Percentiles rank a stretch among this genome's conserved stretches.
These are phyloP conservation scores for Elgonia sp. DNA, from an alignment of 2,888 invertebrate genomes.

Conservation along the genomic window DNA sequence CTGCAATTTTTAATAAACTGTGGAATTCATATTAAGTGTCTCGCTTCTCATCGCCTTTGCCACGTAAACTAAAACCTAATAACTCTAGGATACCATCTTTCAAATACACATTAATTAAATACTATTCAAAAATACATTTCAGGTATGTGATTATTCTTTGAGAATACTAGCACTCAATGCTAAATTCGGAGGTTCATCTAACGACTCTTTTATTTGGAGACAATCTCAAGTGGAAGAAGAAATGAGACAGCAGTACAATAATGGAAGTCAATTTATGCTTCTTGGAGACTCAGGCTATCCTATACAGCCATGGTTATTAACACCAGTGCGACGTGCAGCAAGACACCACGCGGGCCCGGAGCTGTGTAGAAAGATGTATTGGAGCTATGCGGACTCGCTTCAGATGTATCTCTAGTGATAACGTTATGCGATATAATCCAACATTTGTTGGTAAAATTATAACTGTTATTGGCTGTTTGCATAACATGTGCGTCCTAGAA, in stretches of 20 bases:
- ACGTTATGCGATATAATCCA: constrained; percentile 21
- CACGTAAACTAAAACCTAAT: constrained; percentile 8
- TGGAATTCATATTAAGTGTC: constrained; percentile 32
- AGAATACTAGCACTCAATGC: background rate
- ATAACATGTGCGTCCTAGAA: constrained; percentile 13
- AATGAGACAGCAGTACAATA: background rate
- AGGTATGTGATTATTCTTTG: constrained; percentile 10
- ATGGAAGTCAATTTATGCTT: background rate
- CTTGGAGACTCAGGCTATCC: constrained; percentile 17
- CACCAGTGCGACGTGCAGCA: background rate
- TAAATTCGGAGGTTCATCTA: background rate
- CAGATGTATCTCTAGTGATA: constrained; percentile 2
- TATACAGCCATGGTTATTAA: constrained; percentile 7
- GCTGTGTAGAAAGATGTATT: constrained; percentile 29
- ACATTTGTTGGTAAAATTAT: constrained; percentile 12
- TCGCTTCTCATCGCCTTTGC: background rate
- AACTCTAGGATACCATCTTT: background rate
- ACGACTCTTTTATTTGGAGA: constrained; percentile 10
- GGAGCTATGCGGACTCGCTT: background rate
- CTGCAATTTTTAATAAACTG: constrained; percentile 30
- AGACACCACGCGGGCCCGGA: constrained; percentile 5
- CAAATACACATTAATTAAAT: background rate
- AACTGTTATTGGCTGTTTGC: background rate
- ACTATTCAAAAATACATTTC: too few species aligned
- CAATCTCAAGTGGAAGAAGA: constrained; percentile 8